phyloP scores from a whole-genome alignment of 2,113 vertebrate genomes.

The Corythoichthys intestinalis region DNA sequence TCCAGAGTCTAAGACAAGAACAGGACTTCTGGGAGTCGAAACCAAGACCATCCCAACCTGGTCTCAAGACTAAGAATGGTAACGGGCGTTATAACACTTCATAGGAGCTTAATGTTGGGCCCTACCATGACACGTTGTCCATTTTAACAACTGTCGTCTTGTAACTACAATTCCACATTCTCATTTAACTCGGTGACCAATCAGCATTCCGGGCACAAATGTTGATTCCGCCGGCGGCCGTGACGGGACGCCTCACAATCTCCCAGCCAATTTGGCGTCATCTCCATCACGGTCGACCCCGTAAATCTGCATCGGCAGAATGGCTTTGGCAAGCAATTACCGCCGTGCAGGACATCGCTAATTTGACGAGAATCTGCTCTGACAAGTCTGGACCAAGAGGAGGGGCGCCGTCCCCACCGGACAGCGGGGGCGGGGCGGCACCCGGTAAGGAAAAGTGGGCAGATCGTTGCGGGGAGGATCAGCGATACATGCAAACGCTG shows the following conservation, averaged over 20 bases:
- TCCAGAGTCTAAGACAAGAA: too few species aligned
- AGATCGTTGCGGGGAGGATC: slow-evolving; percentile 28
- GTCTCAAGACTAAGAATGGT: too few species aligned
- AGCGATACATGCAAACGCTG: slow-evolving; percentile 45
- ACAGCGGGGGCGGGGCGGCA: slow-evolving; percentile 5
- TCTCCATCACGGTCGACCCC: slow-evolving; percentile 66
- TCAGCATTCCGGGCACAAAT: slow-evolving; percentile 52
- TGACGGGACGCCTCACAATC: slow-evolving; percentile 62
- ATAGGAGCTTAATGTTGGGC: neutral
- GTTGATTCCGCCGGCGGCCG: slow-evolving; percentile 39
- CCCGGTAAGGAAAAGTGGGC: slow-evolving; percentile 21
- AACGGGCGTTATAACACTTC: too few species aligned
- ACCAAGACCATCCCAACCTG: too few species aligned
- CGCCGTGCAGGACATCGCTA: slow-evolving; percentile 61
- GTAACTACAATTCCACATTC: neutral
- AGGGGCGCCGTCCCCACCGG: neutral
- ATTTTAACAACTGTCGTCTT: neutral
- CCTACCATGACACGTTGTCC: neutral
- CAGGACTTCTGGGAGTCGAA: too few species aligned
- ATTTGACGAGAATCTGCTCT: slow-evolving; percentile 65
- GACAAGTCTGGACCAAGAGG: slow-evolving; percentile 57
- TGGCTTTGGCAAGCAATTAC: slow-evolving; percentile 74
- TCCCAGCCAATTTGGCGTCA: slow-evolving; percentile 68
- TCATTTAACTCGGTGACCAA: slow-evolving; percentile 24
- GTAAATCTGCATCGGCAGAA: slow-evolving; percentile 68